Evolutionary conservation across 2,888 invertebrate genomes (phyloP), one percentile per base, ranked within the genome.

Genomic region (Cheilosia variabilis): DNA sequence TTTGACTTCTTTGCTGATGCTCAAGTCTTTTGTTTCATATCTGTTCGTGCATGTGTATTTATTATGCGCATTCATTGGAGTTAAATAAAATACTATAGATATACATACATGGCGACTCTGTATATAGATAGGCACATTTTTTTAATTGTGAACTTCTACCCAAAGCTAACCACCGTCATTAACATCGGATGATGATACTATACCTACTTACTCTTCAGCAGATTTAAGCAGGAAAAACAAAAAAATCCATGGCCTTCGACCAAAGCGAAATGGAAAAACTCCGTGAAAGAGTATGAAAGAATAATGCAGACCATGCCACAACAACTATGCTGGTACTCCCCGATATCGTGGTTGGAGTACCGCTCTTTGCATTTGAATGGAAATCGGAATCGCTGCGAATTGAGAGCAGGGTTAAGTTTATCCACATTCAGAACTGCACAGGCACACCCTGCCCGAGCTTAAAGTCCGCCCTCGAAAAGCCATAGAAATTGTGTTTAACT

Each of bases 381-480:
- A 80, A 86, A 81, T 81, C 76, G 71, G 81, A 81, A 86, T 86
- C 72, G 86, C 81, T 65, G 75, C 41, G 80, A 76, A 76, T 80
- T 86, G 84, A 86, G 86, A 76, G 76, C 75, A 86, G 80, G 86
- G 86, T 76, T 86, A 86, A 81, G 76, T 76, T 76, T 71, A 81
- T 86, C 66, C 76, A 75, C 69, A 75, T 58, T 24, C 43, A 65
- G 19, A 66, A 58, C 27, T 27, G 31, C 9, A 50, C n/a, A 22
- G 22, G 22, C 22, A 17, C 5, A 15, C 63, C 5, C 57, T 58
- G 31, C 62, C 19, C 10, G 22, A 47, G 31, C 37, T 58, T n/a
- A 7, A n/a, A n/a, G 10, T 7, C 43, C 57, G 6, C 4, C 17
- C 37, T 27, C 27, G 15, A 58, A 69, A 65, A 57, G 57, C 62